Evolutionary conservation across 1,140 invertebrate species (phyloP), one percentile per base, ranked within the genome.

Genomic region (Trachymyrmex cornetzi): DNA sequence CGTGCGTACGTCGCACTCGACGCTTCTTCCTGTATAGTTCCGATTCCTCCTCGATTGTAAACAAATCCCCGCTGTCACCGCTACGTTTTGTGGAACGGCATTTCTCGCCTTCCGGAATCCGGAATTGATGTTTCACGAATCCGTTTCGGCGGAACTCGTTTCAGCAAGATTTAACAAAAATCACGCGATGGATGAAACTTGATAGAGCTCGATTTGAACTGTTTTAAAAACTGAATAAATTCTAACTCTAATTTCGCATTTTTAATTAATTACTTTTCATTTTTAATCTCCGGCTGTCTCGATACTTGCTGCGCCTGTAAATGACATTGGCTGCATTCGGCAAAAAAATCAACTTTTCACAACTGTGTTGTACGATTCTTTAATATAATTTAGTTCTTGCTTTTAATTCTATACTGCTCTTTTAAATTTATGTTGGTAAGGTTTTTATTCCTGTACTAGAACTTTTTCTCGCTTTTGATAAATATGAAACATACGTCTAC

Each of bases 41-140:
- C 80, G 38, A 72, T 82, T 59, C 38, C 34, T 53, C 5, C 61
- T 44, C 30, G 55, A 22, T 79, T 79, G 77, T 79, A 79, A 79
- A 79, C 77, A 79, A 79, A 79, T 16, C 34, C n/a, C 30, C 30
- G 14, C 50, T 22, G 77, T 57, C 77, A 55, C n/a, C 0, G 27
- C 11, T 27, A 30, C 53, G 6, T 59, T 53, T 57, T 53, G 53
- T 5, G 12, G 66, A 72, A 72, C 50, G 64, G 6, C 6, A 6
- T 22, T 19, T 19, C 19, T 9, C 30, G n/a, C 16, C 34, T 63
- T 11, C 2, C 44, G 67, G 30, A 64, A 22, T 61, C 7, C 22
- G 38, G 22, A n/a, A 6, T 50, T n/a, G 9, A 22, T 22, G 11
- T 16, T 34, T 80, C 19, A 12, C 77, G 30, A 27, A 48, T 11